Evolutionary conservation across 2,888 invertebrate species (phyloP).

Genomic region (Bombylius discolor): DNA sequence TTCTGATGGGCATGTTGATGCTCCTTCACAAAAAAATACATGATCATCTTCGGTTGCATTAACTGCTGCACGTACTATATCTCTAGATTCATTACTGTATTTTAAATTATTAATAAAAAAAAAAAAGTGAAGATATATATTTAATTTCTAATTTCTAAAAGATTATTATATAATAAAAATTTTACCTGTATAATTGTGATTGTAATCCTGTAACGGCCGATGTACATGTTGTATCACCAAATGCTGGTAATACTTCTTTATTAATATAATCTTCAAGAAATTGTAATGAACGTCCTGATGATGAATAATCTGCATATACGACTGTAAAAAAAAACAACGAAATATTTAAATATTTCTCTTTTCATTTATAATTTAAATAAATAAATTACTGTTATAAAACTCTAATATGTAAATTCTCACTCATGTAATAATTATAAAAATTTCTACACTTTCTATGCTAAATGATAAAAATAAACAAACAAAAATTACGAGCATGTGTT

Average conservation of each 20-base stretch:
- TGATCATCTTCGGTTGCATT: conserved; percentile 74
- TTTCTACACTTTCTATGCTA: too few species aligned
- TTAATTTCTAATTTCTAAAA: not conserved
- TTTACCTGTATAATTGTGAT: conserved; percentile 71
- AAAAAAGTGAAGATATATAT: not conserved
- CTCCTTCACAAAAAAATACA: conserved; percentile 46
- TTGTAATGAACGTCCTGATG: conserved; percentile 67
- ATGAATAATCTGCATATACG: conserved; percentile 78
- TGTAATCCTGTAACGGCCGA: conserved; percentile 77
- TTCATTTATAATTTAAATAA: not conserved
- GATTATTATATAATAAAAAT: not conserved
- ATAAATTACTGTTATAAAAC: not conserved
- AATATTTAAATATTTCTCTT: not conserved
- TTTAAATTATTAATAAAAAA: not conserved
- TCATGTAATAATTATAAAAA: not conserved
- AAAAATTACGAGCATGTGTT: too few species aligned
- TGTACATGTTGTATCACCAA: conserved; percentile 57
- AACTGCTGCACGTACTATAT: conserved; percentile 63
- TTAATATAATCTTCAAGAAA: conserved; percentile 77
- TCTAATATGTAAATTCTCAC: not conserved
- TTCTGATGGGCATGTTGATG: conserved; percentile 12
- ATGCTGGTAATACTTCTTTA: conserved; percentile 65
- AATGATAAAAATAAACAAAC: too few species aligned
- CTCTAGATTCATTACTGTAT: conserved; percentile 63
- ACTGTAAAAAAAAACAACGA: conserved; percentile 43